Conservation (phyloP, 2,797 vertebrate species). For the Amblyraja radiata region DNA sequence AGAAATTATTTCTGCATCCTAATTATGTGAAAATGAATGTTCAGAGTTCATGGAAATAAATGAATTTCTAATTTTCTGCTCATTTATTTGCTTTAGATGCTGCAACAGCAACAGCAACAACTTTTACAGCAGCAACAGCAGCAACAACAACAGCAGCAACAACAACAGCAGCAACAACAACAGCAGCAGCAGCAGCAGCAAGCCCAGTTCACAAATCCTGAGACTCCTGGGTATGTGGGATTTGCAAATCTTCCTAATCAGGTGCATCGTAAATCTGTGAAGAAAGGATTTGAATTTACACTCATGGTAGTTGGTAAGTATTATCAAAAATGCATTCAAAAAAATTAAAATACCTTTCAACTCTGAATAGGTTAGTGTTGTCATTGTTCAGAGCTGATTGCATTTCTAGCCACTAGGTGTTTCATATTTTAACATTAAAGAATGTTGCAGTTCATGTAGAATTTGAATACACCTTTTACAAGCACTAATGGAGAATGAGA, state of each 20-base stretch:
- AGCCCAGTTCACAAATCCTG: slow-evolving; percentile 86
- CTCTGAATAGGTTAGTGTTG: background rate
- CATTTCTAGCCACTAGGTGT: background rate
- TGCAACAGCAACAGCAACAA: slow-evolving; percentile 19
- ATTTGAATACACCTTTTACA: background rate
- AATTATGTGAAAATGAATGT: background rate
- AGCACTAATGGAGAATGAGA: background rate
- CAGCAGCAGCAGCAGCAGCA: slow-evolving; percentile 54
- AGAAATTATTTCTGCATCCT: background rate
- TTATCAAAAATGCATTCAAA: no score
- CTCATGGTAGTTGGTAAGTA: slow-evolving; percentile 96
- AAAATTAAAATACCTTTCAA: no score
- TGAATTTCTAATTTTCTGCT: background rate
- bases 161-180: background rate
- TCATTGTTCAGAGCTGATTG: background rate
- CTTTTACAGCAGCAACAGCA: background rate
- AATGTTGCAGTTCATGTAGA: background rate
- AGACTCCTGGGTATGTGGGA: slow-evolving; percentile 93
- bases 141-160: background rate
- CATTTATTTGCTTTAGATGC: background rate
- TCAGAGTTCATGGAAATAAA: background rate
- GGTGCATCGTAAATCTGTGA: slow-evolving; percentile 96
- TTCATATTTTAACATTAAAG: background rate
- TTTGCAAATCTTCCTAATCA: slow-evolving; percentile 97
- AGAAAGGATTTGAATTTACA: slow-evolving; percentile 97